Conservation (phyloP, 2,113 vertebrate species). For the Urocynchramus pylzowi region DNA sequence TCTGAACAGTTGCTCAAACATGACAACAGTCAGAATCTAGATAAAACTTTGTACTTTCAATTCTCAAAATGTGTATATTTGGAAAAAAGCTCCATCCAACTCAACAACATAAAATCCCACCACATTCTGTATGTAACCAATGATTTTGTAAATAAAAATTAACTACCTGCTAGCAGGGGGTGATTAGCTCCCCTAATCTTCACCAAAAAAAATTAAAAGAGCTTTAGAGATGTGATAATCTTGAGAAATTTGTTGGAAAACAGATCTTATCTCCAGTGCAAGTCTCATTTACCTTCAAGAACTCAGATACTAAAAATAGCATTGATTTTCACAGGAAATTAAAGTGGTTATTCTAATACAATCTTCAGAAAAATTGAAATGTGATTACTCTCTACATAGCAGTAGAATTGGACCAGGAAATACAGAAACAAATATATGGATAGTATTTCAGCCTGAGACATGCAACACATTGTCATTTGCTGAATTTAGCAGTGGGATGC, state of each 20-base stretch:
- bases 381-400: neutral
- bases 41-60: neutral
- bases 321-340: neutral
- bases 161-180: neutral
- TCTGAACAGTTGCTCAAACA: neutral
- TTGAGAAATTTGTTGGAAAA: neutral
- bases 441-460: neutral
- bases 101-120: neutral
- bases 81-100: neutral
- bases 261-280: neutral
- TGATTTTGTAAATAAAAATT: neutral
- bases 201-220: neutral
- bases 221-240: neutral
- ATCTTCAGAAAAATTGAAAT: neutral
- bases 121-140: neutral
- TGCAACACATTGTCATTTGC: neutral
- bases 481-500: neutral
- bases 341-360: neutral
- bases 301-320: neutral
- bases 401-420: neutral
- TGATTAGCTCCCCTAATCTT: neutral
- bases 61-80: neutral
- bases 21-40: neutral
- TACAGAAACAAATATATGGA: neutral
- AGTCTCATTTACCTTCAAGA: neutral